Base-by-base conservation (phyloP, 2,113 vertebrate genomes). In the Lontra canadensis region DNA sequence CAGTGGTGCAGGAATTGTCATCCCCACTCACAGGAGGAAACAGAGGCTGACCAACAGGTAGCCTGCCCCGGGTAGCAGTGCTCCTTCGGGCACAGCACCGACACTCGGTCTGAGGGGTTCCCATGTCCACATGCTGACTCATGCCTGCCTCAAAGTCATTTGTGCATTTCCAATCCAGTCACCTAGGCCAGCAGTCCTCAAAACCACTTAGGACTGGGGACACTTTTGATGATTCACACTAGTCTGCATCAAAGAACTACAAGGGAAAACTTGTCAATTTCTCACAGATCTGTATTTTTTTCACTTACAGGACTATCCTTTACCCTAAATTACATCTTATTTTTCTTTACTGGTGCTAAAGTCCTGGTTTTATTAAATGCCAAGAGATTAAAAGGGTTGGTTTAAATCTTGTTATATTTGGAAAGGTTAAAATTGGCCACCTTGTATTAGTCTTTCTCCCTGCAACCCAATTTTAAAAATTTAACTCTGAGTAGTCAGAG, bases 341-440 rank as follows among this genome's bases (percentile, higher is more conserved):
- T 83, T 93, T 61, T 59, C 57, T 55, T 10, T 13, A 82, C 2
- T 65, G 7, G 44, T 73, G 11, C 18, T 59, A 55, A 26, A 80
- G 36, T n/a, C n/a, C 31, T 79, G 78, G 7, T 84, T 95, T 90
- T 95, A 79, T 57, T 31, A 96, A 94, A 76, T 11, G 29, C n/a
- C 29, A 47, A 83, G 44, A 84, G n/a, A 63, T 39, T 29, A 49
- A 7, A 14, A 20, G n/a, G 6, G 36, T 92, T 49, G 63, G 34
- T 29, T 69, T 71, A 81, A 36, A 34, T 39, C 3, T 23, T 90
- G 42, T 82, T 88, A 18, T 36, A 76, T 57, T 94, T 86, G 57
- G 42, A 61, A 74, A 91, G 59, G 59, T 96, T 82, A 71, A 90
- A 84, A 42, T 34, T 67, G n/a, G 29, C 8, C 49, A 82, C 71